phyloP scores from a whole-genome alignment of 2,888 invertebrate species.

The Cephus pygmeus region DNA sequence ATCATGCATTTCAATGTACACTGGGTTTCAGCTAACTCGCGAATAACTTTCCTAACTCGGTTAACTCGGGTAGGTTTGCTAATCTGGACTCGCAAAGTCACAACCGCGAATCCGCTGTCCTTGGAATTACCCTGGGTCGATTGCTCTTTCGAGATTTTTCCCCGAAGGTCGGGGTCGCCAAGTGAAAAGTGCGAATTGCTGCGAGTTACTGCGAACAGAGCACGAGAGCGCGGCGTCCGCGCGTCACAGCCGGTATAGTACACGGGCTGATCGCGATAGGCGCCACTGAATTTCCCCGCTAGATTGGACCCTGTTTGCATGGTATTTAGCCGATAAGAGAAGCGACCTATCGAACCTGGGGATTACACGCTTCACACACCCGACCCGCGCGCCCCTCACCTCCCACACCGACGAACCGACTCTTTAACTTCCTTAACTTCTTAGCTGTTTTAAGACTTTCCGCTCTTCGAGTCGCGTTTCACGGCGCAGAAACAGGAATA shows the following conservation, averaged over 20 bases:
- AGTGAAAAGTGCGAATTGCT: too few species aligned
- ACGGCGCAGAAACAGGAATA: neutral
- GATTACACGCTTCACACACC: constrained; percentile 48
- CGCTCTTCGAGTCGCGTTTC: neutral
- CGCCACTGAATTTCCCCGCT: constrained; percentile 35
- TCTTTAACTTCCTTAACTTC: constrained; percentile 6
- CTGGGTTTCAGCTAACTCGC: constrained; percentile 44
- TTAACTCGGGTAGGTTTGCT: too few species aligned
- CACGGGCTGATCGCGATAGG: constrained; percentile 29
- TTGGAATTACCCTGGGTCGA: neutral
- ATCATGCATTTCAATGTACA: constrained; percentile 56
- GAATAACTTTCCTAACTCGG: neutral
- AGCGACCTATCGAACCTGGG: constrained; percentile 46
- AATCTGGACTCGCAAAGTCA: neutral
- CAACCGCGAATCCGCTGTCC: neutral
- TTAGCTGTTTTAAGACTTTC: neutral
- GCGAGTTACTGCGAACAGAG: too few species aligned
- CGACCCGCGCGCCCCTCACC: constrained; percentile 30
- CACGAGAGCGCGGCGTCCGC: too few species aligned
- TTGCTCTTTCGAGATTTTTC: neutral
- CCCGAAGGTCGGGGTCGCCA: neutral
- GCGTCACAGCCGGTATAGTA: too few species aligned
- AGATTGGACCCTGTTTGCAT: constrained; percentile 55
- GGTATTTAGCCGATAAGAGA: constrained; percentile 54
- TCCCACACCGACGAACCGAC: constrained; percentile 3